Conservation (phyloP, 2,888 invertebrate genomes). For the Apotomis turbidana region DNA sequence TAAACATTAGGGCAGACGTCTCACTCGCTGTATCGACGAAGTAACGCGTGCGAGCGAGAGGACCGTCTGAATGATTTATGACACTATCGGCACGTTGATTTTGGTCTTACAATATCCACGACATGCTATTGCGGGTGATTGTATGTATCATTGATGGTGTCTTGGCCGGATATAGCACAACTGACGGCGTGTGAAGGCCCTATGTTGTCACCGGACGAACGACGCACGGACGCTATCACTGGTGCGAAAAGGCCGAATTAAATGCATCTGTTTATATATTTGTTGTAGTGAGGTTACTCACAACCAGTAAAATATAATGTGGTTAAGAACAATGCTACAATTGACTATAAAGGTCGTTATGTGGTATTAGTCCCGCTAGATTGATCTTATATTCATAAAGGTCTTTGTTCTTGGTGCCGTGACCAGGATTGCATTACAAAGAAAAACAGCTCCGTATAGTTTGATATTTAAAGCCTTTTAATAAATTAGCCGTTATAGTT, state of each 20-base stretch:
- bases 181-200: slow-evolving; percentile 33
- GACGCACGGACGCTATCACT: slow-evolving; percentile 32
- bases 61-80: too few species aligned
- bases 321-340: slow-evolving; percentile 10
- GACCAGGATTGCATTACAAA: slow-evolving; percentile 1
- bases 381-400: slow-evolving; percentile 14
- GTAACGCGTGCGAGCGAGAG: too few species aligned
- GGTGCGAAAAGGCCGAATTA: slow-evolving; percentile 24
- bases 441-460: not conserved
- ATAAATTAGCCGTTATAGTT: too few species aligned
- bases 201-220: slow-evolving; percentile 33
- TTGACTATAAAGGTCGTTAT: slow-evolving; percentile 20
- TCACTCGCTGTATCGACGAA: too few species aligned
- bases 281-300: slow-evolving; percentile 3
- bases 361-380: slow-evolving; percentile 11
- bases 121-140: not conserved
- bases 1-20: too few species aligned
- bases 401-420: slow-evolving; percentile 13
- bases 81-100: too few species aligned
- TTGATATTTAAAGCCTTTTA: not conserved
- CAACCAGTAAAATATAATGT: not conserved
- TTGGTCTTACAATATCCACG: not conserved
- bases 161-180: slow-evolving; percentile 2
- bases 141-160: slow-evolving; percentile 9
- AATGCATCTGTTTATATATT: slow-evolving; percentile 6